Conservation (phyloP, 2,797 vertebrate genomes). For the Pipistrellus kuhlii region DNA sequence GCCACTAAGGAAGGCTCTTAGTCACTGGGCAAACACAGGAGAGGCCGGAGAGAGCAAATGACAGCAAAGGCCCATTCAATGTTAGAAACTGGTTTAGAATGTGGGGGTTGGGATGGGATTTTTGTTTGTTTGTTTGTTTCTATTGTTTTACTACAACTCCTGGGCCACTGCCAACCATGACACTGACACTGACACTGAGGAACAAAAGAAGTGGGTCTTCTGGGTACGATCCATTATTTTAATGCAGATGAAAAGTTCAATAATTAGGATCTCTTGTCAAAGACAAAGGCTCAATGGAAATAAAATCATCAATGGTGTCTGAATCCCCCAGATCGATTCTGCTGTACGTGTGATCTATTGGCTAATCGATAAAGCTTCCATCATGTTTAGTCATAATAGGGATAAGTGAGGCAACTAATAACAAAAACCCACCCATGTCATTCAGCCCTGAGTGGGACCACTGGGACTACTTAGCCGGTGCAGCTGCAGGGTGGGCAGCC, state of each 20-base stretch:
- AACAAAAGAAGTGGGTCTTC: background rate
- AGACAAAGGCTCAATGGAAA: slow-evolving; percentile 55
- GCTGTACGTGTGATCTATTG: background rate
- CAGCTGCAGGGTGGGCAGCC: background rate
- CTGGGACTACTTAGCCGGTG: background rate
- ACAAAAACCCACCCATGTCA: background rate
- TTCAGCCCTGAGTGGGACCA: background rate
- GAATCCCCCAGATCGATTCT: slow-evolving; percentile 19
- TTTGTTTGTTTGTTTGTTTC: background rate
- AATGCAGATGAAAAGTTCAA: slow-evolving; percentile 41
- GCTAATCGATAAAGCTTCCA: background rate
- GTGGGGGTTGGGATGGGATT: background rate
- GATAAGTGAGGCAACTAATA: slow-evolving; percentile 10
- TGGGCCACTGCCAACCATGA: background rate
- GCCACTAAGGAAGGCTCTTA: background rate
- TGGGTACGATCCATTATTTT: background rate
- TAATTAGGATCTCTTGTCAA: slow-evolving; percentile 57
- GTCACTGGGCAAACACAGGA: background rate
- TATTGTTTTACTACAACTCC: background rate
- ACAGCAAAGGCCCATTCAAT: background rate
- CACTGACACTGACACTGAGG: background rate
- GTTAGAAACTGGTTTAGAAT: background rate
- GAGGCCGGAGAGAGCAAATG: background rate
- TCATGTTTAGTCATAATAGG: background rate
- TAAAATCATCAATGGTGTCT: slow-evolving; percentile 23